These are phyloP conservation scores for Troglohyphantes excavatus DNA, from an alignment of 2,888 invertebrate genomes.

Conservation along the genomic window DNA sequence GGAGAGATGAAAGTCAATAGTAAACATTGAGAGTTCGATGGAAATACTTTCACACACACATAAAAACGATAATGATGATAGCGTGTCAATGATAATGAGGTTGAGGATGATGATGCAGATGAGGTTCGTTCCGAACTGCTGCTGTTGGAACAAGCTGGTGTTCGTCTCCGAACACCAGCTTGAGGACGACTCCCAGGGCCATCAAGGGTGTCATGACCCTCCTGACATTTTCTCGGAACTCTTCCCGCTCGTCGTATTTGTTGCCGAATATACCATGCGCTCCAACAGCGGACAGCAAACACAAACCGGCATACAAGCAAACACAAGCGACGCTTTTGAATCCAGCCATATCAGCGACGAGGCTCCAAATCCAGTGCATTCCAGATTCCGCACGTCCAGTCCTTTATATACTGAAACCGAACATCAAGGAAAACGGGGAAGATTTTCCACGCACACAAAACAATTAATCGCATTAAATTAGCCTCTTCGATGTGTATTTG, in stretches of 20 bases:
- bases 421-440: neutral
- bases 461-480: neutral
- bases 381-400: neutral
- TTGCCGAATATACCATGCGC: neutral
- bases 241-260: slow-evolving; percentile 24
- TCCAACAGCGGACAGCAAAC: neutral
- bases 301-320: neutral
- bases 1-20: too few relatives aligned
- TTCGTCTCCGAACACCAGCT: slow-evolving; percentile 19
- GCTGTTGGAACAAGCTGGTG: neutral
- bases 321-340: neutral
- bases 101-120: neutral
- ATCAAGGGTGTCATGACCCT: slow-evolving; percentile 37
- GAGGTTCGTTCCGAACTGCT: neutral
- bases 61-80: too few relatives aligned
- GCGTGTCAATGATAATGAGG: too few relatives aligned
- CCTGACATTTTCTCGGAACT: slow-evolving; percentile 14
- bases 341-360: neutral
- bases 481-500: neutral
- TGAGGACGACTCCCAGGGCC: slow-evolving; percentile 41
- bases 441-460: neutral
- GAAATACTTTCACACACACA: too few relatives aligned
- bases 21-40: too few relatives aligned
- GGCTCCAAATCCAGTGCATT: neutral
- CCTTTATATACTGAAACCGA: neutral